phyloP scores from a whole-genome alignment of 2,888 invertebrate species.

The Drosophila ezoana region DNA sequence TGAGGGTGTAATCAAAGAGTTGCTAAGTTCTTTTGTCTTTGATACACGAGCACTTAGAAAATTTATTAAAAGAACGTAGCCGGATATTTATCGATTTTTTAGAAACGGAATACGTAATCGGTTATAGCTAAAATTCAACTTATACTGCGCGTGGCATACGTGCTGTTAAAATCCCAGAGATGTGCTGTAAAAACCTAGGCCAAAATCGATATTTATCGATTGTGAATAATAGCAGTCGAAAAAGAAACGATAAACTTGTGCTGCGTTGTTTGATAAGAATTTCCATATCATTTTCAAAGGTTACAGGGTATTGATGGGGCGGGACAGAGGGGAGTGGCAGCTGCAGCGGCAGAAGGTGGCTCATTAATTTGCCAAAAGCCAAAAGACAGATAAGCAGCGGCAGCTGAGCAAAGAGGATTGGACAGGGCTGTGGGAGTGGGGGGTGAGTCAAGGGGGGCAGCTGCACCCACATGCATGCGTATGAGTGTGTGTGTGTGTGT shows the following conservation, averaged over 20 bases:
- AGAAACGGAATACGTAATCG: no score
- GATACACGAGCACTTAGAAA: no score
- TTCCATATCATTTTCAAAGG: not conserved
- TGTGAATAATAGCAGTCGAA: not conserved
- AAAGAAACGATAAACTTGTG: not conserved
- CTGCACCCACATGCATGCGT: conserved; percentile 57
- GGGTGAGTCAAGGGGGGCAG: not conserved
- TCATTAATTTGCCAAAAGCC: conserved; percentile 81
- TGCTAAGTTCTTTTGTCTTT: no score
- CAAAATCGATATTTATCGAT: not conserved
- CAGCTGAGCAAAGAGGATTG: conserved; percentile 55
- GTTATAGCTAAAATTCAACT: no score
- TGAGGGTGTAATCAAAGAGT: no score
- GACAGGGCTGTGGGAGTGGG: not conserved
- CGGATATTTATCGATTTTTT: no score
- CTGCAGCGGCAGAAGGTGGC: conserved; percentile 62
- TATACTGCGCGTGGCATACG: no score
- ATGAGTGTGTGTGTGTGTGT: conserved; percentile 10
- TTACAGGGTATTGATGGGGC: conserved; percentile 1
- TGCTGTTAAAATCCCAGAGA: no score
- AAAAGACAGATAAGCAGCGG: conserved; percentile 77
- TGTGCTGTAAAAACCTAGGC: not conserved
- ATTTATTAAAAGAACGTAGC: no score
- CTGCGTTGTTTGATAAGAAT: not conserved
- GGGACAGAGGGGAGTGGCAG: conserved; percentile 15